Conservation (phyloP, 2,797 vertebrate species). For the Anolis apletophallus region DNA sequence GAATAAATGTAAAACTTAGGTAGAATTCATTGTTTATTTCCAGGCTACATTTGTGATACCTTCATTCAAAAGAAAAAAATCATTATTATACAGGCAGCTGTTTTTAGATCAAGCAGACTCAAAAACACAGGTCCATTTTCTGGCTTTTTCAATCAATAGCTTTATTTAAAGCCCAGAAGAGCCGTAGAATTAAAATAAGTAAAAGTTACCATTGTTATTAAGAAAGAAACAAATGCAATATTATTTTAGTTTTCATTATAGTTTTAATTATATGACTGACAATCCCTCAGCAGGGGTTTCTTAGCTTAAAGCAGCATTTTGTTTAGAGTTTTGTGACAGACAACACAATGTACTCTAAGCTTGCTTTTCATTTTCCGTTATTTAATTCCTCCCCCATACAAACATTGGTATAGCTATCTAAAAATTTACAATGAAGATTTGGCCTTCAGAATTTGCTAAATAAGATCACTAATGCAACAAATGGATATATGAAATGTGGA, state of each 20-base stretch:
- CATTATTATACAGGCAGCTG: neutral
- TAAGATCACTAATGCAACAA: neutral
- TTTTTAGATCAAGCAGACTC: conserved; percentile 10
- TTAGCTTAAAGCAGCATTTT: neutral
- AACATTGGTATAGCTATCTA: neutral
- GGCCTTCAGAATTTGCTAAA: neutral
- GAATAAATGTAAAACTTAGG: neutral
- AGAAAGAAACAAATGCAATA: neutral
- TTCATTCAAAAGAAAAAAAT: neutral
- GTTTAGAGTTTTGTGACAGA: neutral
- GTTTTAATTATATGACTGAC: neutral
- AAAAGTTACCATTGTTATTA: neutral
- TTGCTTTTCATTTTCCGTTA: conserved; percentile 27
- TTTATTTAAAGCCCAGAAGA: conserved; percentile 13
- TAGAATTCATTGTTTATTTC: conserved; percentile 7
- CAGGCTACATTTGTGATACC: neutral
- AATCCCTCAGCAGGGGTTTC: conserved; percentile 19
- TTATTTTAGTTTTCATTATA: conserved; percentile 18
- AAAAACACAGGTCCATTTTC: neutral
- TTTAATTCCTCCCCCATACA: neutral
- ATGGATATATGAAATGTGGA: neutral
- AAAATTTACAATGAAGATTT: conserved; percentile 19
- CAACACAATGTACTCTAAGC: neutral
- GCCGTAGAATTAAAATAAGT: conserved; percentile 12
- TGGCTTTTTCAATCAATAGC: neutral